Evolutionary conservation across 2,888 invertebrate genomes (phyloP).

Genomic region (Troilus luridus): DNA sequence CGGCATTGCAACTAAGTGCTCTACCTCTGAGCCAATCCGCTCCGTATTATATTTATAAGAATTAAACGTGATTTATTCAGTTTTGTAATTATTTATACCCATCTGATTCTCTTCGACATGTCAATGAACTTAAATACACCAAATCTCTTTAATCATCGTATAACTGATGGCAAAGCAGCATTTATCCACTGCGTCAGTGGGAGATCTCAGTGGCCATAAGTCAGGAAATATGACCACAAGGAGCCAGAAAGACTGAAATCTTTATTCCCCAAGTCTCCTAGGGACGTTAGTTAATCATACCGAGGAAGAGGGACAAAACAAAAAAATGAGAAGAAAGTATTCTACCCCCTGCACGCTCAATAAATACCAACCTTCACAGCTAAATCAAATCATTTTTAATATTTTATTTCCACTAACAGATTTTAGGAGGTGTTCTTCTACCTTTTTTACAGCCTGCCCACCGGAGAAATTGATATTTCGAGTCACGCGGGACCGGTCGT

Average conservation of each 20-base stretch:
- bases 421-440: constrained; percentile 17
- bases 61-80: no score
- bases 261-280: constrained; percentile 24
- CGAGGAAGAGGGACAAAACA: background rate
- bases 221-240: constrained; percentile 46
- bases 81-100: background rate
- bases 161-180: background rate
- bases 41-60: no score
- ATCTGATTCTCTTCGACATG: background rate
- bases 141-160: background rate
- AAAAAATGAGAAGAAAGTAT: background rate
- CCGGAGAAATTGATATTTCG: constrained; percentile 34
- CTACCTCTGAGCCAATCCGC: no score
- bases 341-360: constrained; percentile 32
- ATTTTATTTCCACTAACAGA: constrained; percentile 42
- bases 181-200: background rate
- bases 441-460: constrained; percentile 26
- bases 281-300: constrained; percentile 37
- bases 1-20: no score
- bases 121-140: background rate
- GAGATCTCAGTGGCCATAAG: background rate
- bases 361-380: constrained; percentile 30
- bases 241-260: constrained; percentile 31
- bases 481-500: constrained; percentile 42
- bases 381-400: constrained; percentile 49